A percentile compares a stretch with the other conserved stretches of the same genome.
Evolutionary conservation across 2,113 vertebrate species (phyloP).

Genomic region (Ascaphus truei): DNA sequence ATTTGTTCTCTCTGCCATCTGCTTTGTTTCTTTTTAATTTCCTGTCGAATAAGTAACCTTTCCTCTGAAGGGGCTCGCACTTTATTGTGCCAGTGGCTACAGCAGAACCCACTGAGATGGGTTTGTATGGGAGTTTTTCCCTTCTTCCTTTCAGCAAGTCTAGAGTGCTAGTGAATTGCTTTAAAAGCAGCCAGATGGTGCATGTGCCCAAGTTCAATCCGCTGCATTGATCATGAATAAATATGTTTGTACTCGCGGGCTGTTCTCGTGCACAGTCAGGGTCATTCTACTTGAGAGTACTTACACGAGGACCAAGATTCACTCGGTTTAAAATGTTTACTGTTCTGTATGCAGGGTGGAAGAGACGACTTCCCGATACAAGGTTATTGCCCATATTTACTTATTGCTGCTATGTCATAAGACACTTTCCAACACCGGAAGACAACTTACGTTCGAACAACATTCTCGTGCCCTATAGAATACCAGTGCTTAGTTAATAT

Average conservation of each 20-base stretch:
- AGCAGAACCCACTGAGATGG: slow-evolving; percentile 27
- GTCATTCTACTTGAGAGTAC: background rate
- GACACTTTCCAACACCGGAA: too few species aligned
- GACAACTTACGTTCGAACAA: too few species aligned
- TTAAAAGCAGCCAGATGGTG: slow-evolving; percentile 15
- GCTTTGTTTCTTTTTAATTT: slow-evolving; percentile 44
- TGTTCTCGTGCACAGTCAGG: background rate
- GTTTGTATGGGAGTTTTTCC: slow-evolving; percentile 27
- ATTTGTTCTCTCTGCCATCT: slow-evolving; percentile 37
- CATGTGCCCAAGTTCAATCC: background rate
- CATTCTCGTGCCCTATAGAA: too few species aligned
- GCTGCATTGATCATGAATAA: background rate
- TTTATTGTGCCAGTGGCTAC: background rate
- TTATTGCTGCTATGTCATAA: too few species aligned
- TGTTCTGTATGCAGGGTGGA: too few species aligned
- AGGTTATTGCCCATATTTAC: too few species aligned
- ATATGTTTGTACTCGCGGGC: background rate
- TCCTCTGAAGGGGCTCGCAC: background rate
- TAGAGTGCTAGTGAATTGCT: background rate
- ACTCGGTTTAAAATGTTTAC: too few species aligned
- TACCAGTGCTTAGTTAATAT: too few species aligned
- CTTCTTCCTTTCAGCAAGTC: slow-evolving; percentile 30
- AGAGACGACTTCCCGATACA: too few species aligned
- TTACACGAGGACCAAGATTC: background rate
- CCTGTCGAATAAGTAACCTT: slow-evolving; percentile 31